A percentile compares a stretch with the other conserved stretches of the same genome.
phyloP scores from a whole-genome alignment of 2,797 vertebrate genomes.

The Clarias platycephalus region DNA sequence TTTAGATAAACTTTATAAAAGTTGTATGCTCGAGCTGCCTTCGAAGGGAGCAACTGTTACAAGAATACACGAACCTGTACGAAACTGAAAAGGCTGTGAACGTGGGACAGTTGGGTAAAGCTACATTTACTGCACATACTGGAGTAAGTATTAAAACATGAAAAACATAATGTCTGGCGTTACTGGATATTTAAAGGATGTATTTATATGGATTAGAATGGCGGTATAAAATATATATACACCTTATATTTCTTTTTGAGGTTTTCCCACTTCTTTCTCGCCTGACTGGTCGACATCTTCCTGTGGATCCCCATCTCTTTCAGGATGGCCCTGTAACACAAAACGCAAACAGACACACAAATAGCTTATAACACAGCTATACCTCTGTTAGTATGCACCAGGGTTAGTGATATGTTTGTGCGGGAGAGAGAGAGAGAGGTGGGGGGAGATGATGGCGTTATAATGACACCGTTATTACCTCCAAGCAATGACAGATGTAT shows the following conservation, averaged over 20 bases:
- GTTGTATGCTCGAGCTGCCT: too few species aligned
- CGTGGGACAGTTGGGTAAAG: too few species aligned
- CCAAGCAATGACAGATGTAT: slow-evolving; percentile 69
- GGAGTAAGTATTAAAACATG: too few species aligned
- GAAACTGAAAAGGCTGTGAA: too few species aligned
- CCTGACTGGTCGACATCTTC: slow-evolving; percentile 70
- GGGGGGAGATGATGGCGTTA: background rate
- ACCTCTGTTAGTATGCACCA: background rate
- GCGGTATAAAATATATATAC: background rate
- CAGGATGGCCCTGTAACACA: slow-evolving; percentile 66
- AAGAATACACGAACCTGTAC: too few species aligned
- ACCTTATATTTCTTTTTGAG: slow-evolving; percentile 75
- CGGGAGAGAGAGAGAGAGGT: too few species aligned
- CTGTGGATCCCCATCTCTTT: slow-evolving; percentile 72
- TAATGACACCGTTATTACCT: slow-evolving; percentile 60
- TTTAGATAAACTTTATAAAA: too few species aligned
- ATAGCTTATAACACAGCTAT: background rate
- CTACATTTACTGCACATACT: too few species aligned
- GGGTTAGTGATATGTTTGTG: background rate
- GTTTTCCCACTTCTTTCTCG: slow-evolving; percentile 76
- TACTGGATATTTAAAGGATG: background rate
- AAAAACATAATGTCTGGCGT: background rate
- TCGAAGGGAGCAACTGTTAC: too few species aligned
- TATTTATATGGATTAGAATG: background rate
- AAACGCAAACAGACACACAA: background rate